Percentiles rank a stretch among this genome's conserved stretches.
These are phyloP conservation scores for Amblyopsis hoosieri DNA, from an alignment of 2,797 vertebrate genomes.

Conservation along the genomic window DNA sequence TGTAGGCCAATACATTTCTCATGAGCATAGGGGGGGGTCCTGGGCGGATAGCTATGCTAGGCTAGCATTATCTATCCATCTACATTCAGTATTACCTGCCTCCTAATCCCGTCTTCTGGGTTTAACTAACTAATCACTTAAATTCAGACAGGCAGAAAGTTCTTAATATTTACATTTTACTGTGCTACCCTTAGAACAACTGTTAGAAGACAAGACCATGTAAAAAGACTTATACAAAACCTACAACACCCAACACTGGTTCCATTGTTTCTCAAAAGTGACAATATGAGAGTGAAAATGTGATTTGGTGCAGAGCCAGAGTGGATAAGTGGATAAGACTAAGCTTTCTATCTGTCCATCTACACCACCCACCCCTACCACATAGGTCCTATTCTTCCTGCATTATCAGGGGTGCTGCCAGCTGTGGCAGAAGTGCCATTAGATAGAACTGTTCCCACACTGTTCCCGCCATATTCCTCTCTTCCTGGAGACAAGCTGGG, in stretches of 20 bases:
- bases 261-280: slow-evolving; percentile 11
- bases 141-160: too few species aligned
- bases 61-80: slow-evolving; percentile 10
- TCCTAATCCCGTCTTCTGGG: not conserved
- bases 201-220: not conserved
- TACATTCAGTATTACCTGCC: slow-evolving; percentile 1
- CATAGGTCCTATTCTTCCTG: slow-evolving; percentile 24
- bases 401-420: slow-evolving; percentile 20
- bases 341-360: not conserved
- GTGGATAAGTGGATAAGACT: too few species aligned
- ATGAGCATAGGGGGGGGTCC: slow-evolving; percentile 29
- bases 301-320: too few species aligned
- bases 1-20: slow-evolving; percentile 51
- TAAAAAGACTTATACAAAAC: not conserved
- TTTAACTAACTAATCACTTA: slow-evolving; percentile 1
- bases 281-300: too few species aligned
- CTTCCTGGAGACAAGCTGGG: slow-evolving; percentile 13
- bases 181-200: too few species aligned
- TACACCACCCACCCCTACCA: not conserved
- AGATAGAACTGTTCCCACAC: slow-evolving; percentile 22
- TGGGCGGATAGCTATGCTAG: slow-evolving; percentile 24
- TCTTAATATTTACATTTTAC: too few species aligned
- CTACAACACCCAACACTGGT: slow-evolving; percentile 1
- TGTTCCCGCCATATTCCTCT: slow-evolving; percentile 35
- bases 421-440: slow-evolving; percentile 14